These are phyloP conservation scores for Anastrepha obliqua DNA, from an alignment of 1,140 invertebrate species.

Conservation along the genomic window DNA sequence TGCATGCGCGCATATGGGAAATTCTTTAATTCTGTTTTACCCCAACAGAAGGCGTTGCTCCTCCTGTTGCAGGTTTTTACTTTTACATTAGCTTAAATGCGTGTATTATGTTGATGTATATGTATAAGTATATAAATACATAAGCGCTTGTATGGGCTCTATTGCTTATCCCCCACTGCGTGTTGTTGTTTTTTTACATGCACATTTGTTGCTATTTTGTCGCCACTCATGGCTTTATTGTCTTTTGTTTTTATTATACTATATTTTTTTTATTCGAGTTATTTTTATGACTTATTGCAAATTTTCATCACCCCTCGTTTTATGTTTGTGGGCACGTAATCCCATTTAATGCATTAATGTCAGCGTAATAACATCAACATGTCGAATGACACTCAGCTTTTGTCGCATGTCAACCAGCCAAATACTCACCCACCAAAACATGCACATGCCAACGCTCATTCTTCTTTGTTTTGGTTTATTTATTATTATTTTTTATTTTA, in stretches of 20 bases:
- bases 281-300: slow-evolving; percentile 24
- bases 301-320: slow-evolving; percentile 7
- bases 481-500: background rate
- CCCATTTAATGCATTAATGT: slow-evolving; percentile 44
- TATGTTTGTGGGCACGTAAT: slow-evolving; percentile 7
- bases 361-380: slow-evolving; percentile 37
- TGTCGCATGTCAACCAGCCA: background rate
- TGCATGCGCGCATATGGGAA: too few relatives aligned
- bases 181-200: background rate
- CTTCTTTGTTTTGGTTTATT: too few relatives aligned
- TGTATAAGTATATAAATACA: too few relatives aligned
- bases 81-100: too few relatives aligned
- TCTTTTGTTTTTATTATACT: background rate
- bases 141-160: too few relatives aligned
- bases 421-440: background rate
- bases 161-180: too few relatives aligned
- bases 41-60: too few relatives aligned
- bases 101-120: too few relatives aligned
- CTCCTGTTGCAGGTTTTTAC: too few relatives aligned
- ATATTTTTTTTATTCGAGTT: background rate
- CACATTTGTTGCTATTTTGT: background rate
- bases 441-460: background rate
- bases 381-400: slow-evolving; percentile 39
- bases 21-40: too few relatives aligned
- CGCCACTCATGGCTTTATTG: background rate